A percentile compares a stretch with the other conserved stretches of the same genome.
phyloP scores from a whole-genome alignment of 1,140 invertebrate species.

The Musca domestica region DNA sequence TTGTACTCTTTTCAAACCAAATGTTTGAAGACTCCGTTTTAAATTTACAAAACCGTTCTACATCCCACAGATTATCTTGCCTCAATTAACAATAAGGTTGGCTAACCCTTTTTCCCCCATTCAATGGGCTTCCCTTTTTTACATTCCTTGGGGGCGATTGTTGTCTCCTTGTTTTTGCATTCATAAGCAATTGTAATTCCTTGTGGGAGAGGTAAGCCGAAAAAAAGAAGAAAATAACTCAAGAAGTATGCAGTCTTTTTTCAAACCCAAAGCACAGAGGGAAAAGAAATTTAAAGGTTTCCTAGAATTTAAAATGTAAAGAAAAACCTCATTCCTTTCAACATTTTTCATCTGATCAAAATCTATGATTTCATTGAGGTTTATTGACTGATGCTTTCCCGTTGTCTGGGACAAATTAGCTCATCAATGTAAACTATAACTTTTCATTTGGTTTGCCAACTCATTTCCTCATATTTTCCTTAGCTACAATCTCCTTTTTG shows the following conservation, averaged over 20 bases:
- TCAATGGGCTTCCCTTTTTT: no score
- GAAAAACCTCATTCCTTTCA: background rate
- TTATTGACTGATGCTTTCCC: background rate
- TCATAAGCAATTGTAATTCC: no score
- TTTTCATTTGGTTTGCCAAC: conserved; percentile 14
- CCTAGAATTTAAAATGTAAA: background rate
- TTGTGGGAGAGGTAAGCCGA: no score
- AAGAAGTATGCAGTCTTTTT: background rate
- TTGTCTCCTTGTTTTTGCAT: no score
- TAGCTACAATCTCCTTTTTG: background rate
- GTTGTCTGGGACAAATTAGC: conserved; percentile 1
- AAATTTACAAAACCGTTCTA: no score
- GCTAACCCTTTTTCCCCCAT: no score
- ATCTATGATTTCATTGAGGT: background rate
- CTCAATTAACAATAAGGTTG: no score
- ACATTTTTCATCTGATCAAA: background rate
- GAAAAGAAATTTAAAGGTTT: background rate
- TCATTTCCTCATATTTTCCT: background rate
- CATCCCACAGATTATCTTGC: no score
- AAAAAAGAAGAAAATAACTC: background rate
- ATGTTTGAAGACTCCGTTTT: no score
- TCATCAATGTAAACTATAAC: conserved; percentile 20
- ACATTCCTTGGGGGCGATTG: no score
- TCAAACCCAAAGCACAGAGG: background rate
- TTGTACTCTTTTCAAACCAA: no score